A percentile compares a stretch with the other conserved stretches of the same genome.
Conservation (phyloP, 2,888 invertebrate species). For the Monopis laevigella region DNA sequence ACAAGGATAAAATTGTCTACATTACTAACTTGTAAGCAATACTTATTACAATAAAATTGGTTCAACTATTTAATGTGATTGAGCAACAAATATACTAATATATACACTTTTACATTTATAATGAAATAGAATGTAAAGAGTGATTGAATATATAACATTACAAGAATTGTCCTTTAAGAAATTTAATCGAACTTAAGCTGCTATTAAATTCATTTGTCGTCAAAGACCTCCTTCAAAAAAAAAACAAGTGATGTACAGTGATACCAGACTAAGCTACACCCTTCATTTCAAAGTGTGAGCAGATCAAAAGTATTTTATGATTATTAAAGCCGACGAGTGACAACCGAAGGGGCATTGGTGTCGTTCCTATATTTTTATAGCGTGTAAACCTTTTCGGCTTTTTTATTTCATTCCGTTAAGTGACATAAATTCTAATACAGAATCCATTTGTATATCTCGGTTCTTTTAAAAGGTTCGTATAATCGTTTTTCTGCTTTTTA, state of each 20-base stretch:
- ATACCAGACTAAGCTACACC: conserved; percentile 5
- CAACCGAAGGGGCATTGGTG: conserved; percentile 59
- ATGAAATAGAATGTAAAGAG: too few species aligned
- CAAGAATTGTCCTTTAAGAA: too few species aligned
- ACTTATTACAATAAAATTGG: too few species aligned
- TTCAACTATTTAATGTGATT: too few species aligned
- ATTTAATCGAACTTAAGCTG: too few species aligned
- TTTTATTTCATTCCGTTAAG: conserved; percentile 64
- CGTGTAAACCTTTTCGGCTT: conserved; percentile 63
- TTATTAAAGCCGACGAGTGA: conserved; percentile 62
- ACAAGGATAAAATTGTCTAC: too few species aligned
- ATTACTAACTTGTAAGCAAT: too few species aligned
- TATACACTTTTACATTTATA: too few species aligned
- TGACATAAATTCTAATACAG: conserved; percentile 68
- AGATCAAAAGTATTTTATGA: conserved; percentile 43
- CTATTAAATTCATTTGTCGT: too few species aligned
- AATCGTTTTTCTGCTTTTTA: conserved; percentile 67
- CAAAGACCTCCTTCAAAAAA: too few species aligned
- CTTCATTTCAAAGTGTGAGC: conserved; percentile 10
- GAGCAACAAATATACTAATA: too few species aligned
- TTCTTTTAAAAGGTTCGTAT: conserved; percentile 62
- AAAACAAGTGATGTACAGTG: not conserved
- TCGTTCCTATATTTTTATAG: conserved; percentile 65
- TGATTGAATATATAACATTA: too few species aligned
- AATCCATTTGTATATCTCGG: conserved; percentile 67